Evolutionary conservation across 2,113 vertebrate genomes (phyloP), one percentile per base, ranked within the genome.

Genomic region (Dascyllus trimaculatus): DNA sequence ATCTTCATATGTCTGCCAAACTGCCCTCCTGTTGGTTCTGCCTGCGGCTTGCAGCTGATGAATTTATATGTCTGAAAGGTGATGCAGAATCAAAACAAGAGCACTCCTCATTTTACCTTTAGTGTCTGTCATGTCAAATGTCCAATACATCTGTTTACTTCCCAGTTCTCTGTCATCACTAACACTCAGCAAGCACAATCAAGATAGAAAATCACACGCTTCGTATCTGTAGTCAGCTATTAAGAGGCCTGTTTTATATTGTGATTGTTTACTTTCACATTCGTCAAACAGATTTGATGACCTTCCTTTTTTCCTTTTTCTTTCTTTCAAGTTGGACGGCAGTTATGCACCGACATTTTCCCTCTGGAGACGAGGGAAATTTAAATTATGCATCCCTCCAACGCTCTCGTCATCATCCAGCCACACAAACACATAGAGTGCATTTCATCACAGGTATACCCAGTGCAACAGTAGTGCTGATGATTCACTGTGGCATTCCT

Each of bases 371-470:
- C 45, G 32, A 19, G 38, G 24, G 22, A 15, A 17, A 75, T 78
- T 71, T 71, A 17, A 80, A 68, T 68, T 71, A 66, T 81, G 58
- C 45, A 46, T 81, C 60, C 51, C 15, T 63, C 51, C 71, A 77
- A 67, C 63, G 71, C 40, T 64, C 59, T 76, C 73, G 54, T 52
- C 38, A 65, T 69, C 71, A 66, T 43, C 22, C 52, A 65, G 25
- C 5, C 35, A 54, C 62, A 21, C 10, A 26, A 35, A 58, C 35
- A 54, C 62, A 21, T 6, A 22, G 35, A 58, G 21, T 61, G 59
- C 65, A 64, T 80, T 77, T 67, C 26, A 76, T 63, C 22, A 74
- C 66, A 86, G 56, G 53, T 75, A 60, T 38, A 79, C 48, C 25
- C 29, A 64, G 19, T 46, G 63, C 67, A 70, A 46, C 63, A 53